Conservation (phyloP, 2,797 vertebrate genomes). For the Dendrocincla fuliginosa region DNA sequence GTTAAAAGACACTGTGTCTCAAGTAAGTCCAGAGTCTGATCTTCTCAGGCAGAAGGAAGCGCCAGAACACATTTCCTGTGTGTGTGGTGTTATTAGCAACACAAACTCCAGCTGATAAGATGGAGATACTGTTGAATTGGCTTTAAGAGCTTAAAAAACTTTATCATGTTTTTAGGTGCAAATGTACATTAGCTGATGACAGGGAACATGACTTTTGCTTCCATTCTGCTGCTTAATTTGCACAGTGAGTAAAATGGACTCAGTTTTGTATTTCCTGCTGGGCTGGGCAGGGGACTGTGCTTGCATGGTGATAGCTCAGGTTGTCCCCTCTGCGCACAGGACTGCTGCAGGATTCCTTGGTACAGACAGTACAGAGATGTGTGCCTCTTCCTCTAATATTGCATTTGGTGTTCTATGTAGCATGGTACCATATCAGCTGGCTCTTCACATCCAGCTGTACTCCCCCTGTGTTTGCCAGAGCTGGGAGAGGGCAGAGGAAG, state of each 20-base stretch:
- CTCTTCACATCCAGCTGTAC: conserved; percentile 3
- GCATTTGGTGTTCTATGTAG: background rate
- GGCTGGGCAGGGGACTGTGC: fast-evolving
- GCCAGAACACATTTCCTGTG: background rate
- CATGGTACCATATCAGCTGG: background rate
- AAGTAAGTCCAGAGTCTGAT: background rate
- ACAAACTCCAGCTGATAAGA: background rate
- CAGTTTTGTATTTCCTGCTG: background rate
- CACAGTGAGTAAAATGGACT: background rate
- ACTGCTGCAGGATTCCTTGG: background rate
- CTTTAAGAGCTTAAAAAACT: background rate
- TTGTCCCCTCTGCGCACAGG: background rate
- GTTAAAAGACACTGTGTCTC: background rate
- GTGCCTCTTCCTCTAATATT: background rate
- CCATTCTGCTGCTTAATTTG: background rate
- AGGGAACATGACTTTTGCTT: background rate
- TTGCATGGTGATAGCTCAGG: background rate
- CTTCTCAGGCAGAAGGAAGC: background rate
- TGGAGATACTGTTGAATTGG: background rate
- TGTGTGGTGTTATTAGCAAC: background rate
- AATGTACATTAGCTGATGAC: background rate
- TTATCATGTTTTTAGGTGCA: background rate
- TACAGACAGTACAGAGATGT: background rate
- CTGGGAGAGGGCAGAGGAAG: background rate
- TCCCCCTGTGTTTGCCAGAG: background rate